Percentiles rank a stretch among this genome's conserved stretches.
Conservation (phyloP, 2,888 invertebrate genomes). For the Cephus pulcher region DNA sequence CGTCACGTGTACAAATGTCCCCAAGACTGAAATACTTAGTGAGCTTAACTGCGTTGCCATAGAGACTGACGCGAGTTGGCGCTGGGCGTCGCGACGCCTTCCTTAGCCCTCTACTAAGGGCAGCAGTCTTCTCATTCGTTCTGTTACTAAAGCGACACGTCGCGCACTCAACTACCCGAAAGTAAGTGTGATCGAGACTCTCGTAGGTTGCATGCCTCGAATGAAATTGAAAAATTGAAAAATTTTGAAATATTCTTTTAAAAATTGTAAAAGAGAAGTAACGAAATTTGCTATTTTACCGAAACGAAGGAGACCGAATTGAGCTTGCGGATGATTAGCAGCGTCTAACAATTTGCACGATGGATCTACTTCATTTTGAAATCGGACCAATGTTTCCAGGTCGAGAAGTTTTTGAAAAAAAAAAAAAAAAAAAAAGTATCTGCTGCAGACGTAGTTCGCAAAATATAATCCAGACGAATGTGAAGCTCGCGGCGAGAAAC, state of each 20-base stretch:
- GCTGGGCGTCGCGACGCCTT: constrained; percentile 11
- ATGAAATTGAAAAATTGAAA: constrained; percentile 28
- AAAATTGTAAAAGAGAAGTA: too few species aligned
- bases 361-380: too few species aligned
- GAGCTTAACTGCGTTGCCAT: constrained; percentile 55
- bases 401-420: too few species aligned
- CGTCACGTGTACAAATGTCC: constrained; percentile 17
- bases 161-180: constrained; percentile 40
- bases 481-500: too few species aligned
- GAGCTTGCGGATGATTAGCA: constrained; percentile 1
- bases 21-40: constrained; percentile 49
- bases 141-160: constrained; percentile 20
- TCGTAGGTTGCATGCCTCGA: constrained; percentile 23
- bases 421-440: too few species aligned
- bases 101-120: too few species aligned
- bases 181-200: constrained; percentile 42
- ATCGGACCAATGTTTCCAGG: too few species aligned
- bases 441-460: too few species aligned
- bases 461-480: too few species aligned
- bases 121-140: not conserved
- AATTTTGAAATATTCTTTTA: too few species aligned
- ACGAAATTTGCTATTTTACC: too few species aligned
- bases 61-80: constrained; percentile 36
- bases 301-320: not conserved
- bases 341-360: too few species aligned